These are phyloP conservation scores for Melierax canorus DNA, from an alignment of 2,113 vertebrate genomes.

Conservation along the genomic window DNA sequence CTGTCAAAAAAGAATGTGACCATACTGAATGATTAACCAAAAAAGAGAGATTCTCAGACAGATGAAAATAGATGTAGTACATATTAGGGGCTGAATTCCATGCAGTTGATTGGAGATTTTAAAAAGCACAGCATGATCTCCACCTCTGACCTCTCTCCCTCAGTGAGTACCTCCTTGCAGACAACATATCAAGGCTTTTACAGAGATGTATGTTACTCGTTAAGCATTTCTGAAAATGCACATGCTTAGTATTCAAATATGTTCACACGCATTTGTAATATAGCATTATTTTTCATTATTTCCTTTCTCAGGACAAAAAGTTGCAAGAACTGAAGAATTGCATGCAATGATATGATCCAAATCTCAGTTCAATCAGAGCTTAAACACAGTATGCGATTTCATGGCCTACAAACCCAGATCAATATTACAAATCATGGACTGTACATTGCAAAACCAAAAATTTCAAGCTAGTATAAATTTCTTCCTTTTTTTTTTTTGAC, in stretches of 20 bases:
- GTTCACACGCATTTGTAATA: not conserved
- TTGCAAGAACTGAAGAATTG: not conserved
- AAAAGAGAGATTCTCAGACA: not conserved
- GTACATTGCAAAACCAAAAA: not conserved
- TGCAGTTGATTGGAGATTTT: not conserved
- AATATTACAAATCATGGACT: not conserved
- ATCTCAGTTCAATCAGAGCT: not conserved
- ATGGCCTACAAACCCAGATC: not conserved
- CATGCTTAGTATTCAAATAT: not conserved
- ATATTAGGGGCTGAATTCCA: not conserved
- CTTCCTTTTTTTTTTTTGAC: not conserved
- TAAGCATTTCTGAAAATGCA: not conserved
- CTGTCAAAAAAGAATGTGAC: not conserved
- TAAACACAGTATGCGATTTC: not conserved
- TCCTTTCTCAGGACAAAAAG: not conserved
- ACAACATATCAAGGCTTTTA: not conserved
- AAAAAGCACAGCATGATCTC: not conserved
- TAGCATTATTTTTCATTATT: not conserved
- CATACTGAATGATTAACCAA: not conserved
- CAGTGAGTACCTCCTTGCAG: not conserved
- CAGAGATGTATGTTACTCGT: not conserved
- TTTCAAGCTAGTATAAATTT: not conserved
- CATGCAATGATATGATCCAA: not conserved
- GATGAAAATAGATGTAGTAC: not conserved
- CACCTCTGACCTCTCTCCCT: not conserved